Evolutionary conservation across 2,888 invertebrate species (phyloP).

Genomic region (Drosophila anomalata): DNA sequence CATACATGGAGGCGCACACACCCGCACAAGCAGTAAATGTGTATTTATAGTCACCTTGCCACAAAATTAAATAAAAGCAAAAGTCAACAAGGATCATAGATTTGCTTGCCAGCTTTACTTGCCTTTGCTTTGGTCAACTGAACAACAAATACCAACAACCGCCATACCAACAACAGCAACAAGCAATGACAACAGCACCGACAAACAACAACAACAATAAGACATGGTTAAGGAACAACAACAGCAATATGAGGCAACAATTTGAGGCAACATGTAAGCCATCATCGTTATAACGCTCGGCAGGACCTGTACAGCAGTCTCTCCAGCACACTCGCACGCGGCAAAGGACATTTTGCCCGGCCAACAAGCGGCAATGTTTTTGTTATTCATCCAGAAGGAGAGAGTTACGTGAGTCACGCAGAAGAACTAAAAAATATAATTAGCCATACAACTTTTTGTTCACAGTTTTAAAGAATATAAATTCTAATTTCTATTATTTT

Average conservation of each 20-base stretch:
- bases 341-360: slow-evolving; percentile 22
- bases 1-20: slow-evolving; percentile 38
- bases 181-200: slow-evolving; percentile 12
- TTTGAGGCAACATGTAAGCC: slow-evolving; percentile 64
- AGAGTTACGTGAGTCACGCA: slow-evolving; percentile 48
- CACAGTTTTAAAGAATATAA: not conserved
- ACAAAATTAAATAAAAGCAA: slow-evolving; percentile 78
- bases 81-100: slow-evolving; percentile 78
- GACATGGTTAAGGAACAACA: slow-evolving; percentile 1
- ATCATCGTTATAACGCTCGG: slow-evolving; percentile 70
- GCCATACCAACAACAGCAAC: slow-evolving; percentile 57
- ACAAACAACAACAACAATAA: slow-evolving; percentile 31
- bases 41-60: slow-evolving; percentile 76
- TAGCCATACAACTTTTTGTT: not conserved
- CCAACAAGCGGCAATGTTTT: slow-evolving; percentile 27
- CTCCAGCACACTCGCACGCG: slow-evolving; percentile 12
- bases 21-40: slow-evolving; percentile 57
- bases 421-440: not conserved
- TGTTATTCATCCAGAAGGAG: slow-evolving; percentile 15
- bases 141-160: slow-evolving; percentile 63
- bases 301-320: slow-evolving; percentile 46
- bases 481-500: no score
- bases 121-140: slow-evolving; percentile 69
- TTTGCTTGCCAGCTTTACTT: slow-evolving; percentile 68
- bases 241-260: slow-evolving; percentile 34